Conservation (phyloP, 1,140 invertebrate genomes). For the Lithobius niger region DNA sequence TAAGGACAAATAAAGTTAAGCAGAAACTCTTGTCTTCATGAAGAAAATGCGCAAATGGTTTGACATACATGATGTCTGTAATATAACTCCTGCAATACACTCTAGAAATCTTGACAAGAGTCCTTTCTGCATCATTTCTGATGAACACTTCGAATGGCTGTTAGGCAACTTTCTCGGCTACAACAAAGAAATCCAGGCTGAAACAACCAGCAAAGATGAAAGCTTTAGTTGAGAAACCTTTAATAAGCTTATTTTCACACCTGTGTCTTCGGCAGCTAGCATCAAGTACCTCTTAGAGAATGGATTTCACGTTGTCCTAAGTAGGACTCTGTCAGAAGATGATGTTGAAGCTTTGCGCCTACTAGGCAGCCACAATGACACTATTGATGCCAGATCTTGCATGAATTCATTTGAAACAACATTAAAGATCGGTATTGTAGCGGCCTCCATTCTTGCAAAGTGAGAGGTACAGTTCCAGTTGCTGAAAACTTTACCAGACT, state of each 20-base stretch:
- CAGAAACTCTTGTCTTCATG: background rate
- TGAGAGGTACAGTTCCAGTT: too few species aligned
- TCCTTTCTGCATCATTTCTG: background rate
- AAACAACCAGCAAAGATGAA: background rate
- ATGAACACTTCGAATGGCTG: background rate
- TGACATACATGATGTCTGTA: background rate
- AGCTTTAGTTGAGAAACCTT: background rate
- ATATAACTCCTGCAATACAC: background rate
- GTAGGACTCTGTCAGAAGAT: background rate
- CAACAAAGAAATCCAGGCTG: background rate
- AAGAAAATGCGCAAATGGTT: background rate
- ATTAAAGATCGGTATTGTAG: background rate
- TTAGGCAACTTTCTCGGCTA: background rate
- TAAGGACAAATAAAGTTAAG: background rate
- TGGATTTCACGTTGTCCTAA: background rate
- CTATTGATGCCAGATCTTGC: background rate
- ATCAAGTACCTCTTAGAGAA: background rate
- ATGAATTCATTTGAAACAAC: background rate
- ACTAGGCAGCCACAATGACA: background rate
- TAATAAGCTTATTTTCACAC: background rate
- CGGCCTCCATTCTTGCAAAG: background rate
- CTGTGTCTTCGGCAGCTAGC: background rate
- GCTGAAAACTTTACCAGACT: too few species aligned
- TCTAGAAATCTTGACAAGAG: background rate
- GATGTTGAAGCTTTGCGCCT: background rate